Conservation (phyloP, 2,797 vertebrate species). For the Botia almorhae region DNA sequence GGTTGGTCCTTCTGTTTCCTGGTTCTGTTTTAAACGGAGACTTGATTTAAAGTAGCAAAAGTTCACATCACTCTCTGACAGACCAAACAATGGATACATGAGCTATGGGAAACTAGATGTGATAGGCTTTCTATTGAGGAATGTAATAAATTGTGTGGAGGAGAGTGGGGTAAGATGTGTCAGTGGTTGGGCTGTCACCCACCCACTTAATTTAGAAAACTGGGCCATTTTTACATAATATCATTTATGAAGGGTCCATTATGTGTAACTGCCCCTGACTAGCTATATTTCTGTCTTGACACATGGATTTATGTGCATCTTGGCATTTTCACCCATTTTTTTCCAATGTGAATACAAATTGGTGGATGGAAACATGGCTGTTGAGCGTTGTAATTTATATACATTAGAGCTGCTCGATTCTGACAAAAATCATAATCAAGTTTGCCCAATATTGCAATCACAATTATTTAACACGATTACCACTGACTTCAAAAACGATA, state of each 20-base stretch:
- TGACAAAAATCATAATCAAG: too few species aligned
- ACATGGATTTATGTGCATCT: too few species aligned
- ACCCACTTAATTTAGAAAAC: background rate
- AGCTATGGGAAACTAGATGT: slow-evolving; percentile 10
- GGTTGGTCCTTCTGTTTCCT: slow-evolving; percentile 25
- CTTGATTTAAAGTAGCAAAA: slow-evolving; percentile 10
- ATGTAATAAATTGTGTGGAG: background rate
- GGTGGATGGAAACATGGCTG: too few species aligned
- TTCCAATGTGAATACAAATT: too few species aligned
- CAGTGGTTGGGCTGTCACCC: background rate
- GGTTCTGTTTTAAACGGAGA: slow-evolving; percentile 4
- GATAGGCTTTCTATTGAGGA: background rate
- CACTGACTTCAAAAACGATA: too few species aligned
- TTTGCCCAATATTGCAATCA: too few species aligned
- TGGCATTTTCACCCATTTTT: too few species aligned
- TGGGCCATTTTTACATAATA: background rate
- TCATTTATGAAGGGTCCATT: background rate
- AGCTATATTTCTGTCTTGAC: background rate
- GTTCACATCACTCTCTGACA: slow-evolving; percentile 24
- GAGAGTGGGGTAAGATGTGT: background rate
- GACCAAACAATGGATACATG: slow-evolving; percentile 23
- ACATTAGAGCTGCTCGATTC: too few species aligned
- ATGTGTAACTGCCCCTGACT: background rate
- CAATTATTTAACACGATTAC: too few species aligned
- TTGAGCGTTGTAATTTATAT: too few species aligned